Evolutionary conservation across 2,888 invertebrate species (phyloP).

Genomic region (Agrochola circellaris): DNA sequence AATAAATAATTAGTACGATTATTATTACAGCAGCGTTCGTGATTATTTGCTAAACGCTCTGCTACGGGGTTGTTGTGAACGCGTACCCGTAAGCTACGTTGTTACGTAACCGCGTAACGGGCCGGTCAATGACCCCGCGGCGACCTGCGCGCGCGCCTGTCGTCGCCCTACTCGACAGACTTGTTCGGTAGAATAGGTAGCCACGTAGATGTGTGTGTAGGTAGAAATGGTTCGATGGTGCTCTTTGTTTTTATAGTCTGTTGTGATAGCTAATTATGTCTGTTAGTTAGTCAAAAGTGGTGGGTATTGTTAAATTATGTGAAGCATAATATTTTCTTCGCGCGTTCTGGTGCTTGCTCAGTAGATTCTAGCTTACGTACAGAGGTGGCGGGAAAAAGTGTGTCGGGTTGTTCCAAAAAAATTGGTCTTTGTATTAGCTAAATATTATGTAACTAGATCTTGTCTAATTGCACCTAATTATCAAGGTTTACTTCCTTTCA

Average conservation of each 20-base stretch:
- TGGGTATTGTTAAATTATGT: neutral
- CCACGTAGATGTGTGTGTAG: slow-evolving; percentile 60
- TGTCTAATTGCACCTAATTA: neutral
- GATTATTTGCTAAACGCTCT: slow-evolving; percentile 67
- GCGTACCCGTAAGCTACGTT: slow-evolving; percentile 88
- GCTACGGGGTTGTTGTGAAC: slow-evolving; percentile 73
- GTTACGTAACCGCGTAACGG: slow-evolving; percentile 89
- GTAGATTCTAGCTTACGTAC: neutral
- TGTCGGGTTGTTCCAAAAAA: neutral
- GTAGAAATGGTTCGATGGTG: slow-evolving; percentile 41
- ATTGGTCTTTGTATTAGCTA: neutral
- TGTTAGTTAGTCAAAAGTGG: neutral
- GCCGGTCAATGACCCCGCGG: slow-evolving; percentile 84
- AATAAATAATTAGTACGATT: neutral
- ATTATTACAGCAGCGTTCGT: slow-evolving; percentile 26
- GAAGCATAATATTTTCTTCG: neutral
- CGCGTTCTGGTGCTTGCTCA: neutral
- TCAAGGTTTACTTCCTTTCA: neutral
- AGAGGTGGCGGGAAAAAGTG: neutral
- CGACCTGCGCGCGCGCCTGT: slow-evolving; percentile 88
- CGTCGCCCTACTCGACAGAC: slow-evolving; percentile 79
- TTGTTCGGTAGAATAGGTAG: slow-evolving; percentile 66
- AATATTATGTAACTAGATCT: neutral
- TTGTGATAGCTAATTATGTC: neutral
- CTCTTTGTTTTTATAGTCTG: neutral